Evolutionary conservation across 23 tunicate genomes (phyloP).

Genomic region (Clavelina lepadiformis): DNA sequence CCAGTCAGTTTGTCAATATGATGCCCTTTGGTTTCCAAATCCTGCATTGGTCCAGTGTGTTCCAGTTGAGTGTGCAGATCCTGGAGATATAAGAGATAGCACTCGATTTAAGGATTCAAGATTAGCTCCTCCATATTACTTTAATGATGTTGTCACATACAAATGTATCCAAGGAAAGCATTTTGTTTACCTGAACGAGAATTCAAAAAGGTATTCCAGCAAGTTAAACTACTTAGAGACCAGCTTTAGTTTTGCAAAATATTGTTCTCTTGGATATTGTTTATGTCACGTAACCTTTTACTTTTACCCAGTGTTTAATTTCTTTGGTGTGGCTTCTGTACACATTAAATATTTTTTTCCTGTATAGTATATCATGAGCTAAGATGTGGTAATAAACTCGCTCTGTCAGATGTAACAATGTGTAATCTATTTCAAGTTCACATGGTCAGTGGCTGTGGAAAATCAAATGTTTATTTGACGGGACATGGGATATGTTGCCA

Average conservation of each 20-base stretch:
- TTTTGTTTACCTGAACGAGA: slow-evolving; percentile 1
- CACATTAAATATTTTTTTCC: not conserved
- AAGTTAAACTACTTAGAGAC: too few species aligned
- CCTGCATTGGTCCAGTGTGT: slow-evolving; percentile 10
- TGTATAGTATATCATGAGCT: not conserved
- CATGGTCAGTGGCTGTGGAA: slow-evolving; percentile 2
- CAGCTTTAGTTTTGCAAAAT: too few species aligned
- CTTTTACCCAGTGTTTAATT: too few species aligned
- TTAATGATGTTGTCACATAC: slow-evolving; percentile 7
- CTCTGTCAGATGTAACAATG: too few species aligned
- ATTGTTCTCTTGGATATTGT: too few species aligned
- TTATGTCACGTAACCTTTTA: too few species aligned
- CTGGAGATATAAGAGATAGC: slow-evolving; percentile 19
- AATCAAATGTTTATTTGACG: slow-evolving; percentile 19
- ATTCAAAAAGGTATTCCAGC: too few species aligned
- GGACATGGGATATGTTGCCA: slow-evolving; percentile 15
- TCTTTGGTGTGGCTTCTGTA: too few species aligned
- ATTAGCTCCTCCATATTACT: slow-evolving; percentile 18
- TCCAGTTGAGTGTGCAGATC: slow-evolving; percentile 42
- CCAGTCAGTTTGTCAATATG: slow-evolving; percentile 3
- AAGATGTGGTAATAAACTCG: too few species aligned
- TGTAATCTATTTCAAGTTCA: not conserved
- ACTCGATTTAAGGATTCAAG: not conserved
- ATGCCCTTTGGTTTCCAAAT: slow-evolving; percentile 33
- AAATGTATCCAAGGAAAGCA: slow-evolving; percentile 8